A percentile compares a stretch with the other conserved stretches of the same genome.
These are phyloP conservation scores for Alauda arvensis DNA, from an alignment of 2,797 vertebrate species.

Conservation along the genomic window DNA sequence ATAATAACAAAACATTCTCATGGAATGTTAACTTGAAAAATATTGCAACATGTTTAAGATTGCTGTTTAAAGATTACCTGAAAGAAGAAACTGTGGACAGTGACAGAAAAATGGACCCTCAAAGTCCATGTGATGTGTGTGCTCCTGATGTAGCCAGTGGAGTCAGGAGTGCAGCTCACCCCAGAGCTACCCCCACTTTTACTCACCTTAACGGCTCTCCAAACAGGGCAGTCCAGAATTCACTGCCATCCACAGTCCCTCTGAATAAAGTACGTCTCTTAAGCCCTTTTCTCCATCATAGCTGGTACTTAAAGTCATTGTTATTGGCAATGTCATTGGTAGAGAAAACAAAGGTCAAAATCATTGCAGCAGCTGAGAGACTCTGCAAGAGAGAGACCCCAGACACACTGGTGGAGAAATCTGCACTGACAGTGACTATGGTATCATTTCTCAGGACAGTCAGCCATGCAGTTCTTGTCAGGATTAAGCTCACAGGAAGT, in stretches of 20 bases:
- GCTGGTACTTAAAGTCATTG: neutral
- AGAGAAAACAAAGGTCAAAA: neutral
- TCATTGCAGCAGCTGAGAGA: neutral
- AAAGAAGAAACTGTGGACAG: neutral
- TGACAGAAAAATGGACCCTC: neutral
- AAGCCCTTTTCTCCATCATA: neutral
- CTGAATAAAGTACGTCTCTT: neutral
- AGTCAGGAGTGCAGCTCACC: neutral
- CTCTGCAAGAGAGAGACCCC: rapidly evolving
- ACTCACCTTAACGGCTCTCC: neutral
- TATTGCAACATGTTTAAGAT: neutral
- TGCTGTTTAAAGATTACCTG: neutral
- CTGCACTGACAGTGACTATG: neutral
- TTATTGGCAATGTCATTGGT: neutral
- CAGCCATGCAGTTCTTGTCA: neutral
- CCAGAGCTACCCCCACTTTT: neutral
- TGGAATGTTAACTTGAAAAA: neutral
- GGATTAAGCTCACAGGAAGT: neutral
- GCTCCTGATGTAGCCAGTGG: neutral
- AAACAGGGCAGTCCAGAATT: neutral
- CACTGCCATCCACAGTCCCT: neutral
- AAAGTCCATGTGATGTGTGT: neutral
- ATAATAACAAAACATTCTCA: neutral
- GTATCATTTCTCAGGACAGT: neutral
- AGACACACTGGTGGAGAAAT: neutral